Percentiles rank a stretch among this genome's conserved stretches.
phyloP scores from a whole-genome alignment of 64 coral and sea anemone genomes.

The Stichodactyla helianthus region DNA sequence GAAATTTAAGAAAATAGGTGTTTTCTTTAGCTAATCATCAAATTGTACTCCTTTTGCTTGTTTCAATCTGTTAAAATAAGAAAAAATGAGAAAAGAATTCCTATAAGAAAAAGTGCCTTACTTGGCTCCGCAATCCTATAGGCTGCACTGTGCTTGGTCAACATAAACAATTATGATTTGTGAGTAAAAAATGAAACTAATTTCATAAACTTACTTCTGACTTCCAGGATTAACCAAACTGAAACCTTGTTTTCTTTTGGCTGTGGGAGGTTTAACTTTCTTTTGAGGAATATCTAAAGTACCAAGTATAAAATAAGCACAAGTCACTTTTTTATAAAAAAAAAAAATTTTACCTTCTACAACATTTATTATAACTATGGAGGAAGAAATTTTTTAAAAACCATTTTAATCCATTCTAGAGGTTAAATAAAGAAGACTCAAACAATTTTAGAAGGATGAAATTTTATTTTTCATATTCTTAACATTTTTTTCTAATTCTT shows the following conservation, averaged over 20 bases:
- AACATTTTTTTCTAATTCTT: too few relatives aligned
- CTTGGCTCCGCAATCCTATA: background rate
- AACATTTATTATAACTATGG: too few relatives aligned
- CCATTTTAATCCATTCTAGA: too few relatives aligned
- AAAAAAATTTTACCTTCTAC: background rate
- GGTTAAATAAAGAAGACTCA: too few relatives aligned
- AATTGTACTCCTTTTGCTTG: conserved; percentile 97
- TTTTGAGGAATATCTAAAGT: conserved; percentile 59
- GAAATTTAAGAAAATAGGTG: background rate
- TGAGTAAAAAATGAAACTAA: background rate
- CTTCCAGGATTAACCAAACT: conserved; percentile 91
- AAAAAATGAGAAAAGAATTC: conserved; percentile 24
- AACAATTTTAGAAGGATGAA: too few relatives aligned
- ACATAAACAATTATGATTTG: background rate
- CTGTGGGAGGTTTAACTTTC: conserved; percentile 51
- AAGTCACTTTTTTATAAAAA: background rate
- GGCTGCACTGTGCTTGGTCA: background rate
- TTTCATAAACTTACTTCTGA: conserved; percentile 59
- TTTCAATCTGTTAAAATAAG: conserved; percentile 89
- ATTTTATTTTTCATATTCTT: too few relatives aligned
- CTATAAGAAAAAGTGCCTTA: background rate
- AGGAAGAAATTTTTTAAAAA: too few relatives aligned
- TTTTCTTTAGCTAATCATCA: conserved; percentile 48
- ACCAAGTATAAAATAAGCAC: background rate
- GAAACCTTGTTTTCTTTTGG: conserved; percentile 68